phyloP scores from a whole-genome alignment of 2,113 vertebrate genomes.

The Petroica traversi region DNA sequence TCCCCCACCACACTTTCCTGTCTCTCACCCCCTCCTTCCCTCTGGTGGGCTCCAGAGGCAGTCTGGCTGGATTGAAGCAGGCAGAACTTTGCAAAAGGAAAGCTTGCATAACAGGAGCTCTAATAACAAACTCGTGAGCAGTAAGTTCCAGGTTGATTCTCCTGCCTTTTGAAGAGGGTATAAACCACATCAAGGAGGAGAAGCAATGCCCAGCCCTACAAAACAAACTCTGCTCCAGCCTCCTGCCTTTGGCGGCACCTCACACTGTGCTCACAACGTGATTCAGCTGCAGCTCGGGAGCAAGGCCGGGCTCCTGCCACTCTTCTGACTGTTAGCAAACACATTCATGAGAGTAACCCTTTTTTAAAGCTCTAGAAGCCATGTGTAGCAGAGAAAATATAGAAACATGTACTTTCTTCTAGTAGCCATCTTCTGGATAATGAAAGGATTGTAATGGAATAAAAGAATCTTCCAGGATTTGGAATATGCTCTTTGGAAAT shows the following conservation, averaged over 20 bases:
- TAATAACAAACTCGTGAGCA: background rate
- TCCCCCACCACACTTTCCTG: fast-evolving
- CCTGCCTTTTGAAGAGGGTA: background rate
- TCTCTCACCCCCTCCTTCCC: background rate
- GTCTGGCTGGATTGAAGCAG: background rate
- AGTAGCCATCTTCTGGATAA: background rate
- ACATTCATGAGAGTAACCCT: background rate
- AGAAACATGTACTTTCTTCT: background rate
- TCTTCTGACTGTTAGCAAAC: background rate
- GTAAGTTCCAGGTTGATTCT: background rate
- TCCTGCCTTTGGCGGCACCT: background rate
- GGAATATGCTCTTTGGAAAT: background rate
- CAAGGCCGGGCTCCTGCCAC: background rate
- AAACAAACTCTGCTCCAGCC: background rate
- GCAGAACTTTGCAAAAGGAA: background rate
- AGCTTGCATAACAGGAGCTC: background rate
- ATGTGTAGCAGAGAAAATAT: background rate
- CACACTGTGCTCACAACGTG: background rate
- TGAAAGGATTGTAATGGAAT: background rate
- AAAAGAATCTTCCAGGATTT: background rate
- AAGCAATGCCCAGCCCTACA: background rate
- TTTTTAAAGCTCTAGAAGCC: background rate
- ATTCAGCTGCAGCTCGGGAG: background rate
- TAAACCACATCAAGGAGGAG: background rate
- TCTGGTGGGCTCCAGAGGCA: background rate